Evolutionary conservation across 2,888 invertebrate species (phyloP), one percentile per base, ranked within the genome.

Genomic region (Orthonevra nobilis): DNA sequence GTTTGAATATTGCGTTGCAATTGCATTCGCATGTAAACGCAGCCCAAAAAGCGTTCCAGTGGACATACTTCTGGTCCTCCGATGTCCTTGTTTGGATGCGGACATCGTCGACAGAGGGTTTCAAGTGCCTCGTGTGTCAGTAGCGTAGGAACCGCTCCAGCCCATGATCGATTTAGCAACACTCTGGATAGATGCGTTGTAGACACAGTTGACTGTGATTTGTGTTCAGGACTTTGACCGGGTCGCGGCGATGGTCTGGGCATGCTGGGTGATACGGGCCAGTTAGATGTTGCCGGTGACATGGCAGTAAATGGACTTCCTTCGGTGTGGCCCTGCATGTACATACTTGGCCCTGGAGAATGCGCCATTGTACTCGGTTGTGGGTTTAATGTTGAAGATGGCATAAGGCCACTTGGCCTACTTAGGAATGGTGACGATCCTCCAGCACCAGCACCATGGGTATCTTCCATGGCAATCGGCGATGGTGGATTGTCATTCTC

Each of bases 401-500:
- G 89, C 89, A 89, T 89, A 1, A 89, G 72, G 3, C 87, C 87
- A 19, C 88, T 87, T 0, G 92, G 92, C 3, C 86, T 82, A 42
- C 85, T 77, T 15, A 87, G 81, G 50, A 88, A 88, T 1, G 89
- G 88, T 0, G 89, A 88, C 1, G 89, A 88, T 0, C 88, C 89
- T 0, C 88, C 88, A 0, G 87, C 83, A 3, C 87, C 87, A 5
- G 89, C 89, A 2, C 88, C 87, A 34, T 85, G 84, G 36, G 85
- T 84, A 19, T 89, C 89, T 88, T 91, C 89, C 82, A 89, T 83
- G 0, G 95, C 86, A 83, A 97, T 94, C 0, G 98, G 98, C 0
- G 97, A 97, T 0, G 97, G 96, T 0, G 98, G 98, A 89, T 98
- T 97, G 86, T 98, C 98, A 85, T 98, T 98, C 87, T 98, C 98